A percentile compares a stretch with the other conserved stretches of the same genome.
These are phyloP conservation scores for Lepetodrilus schrolli DNA, from an alignment of 2,888 invertebrate species.

Conservation along the genomic window DNA sequence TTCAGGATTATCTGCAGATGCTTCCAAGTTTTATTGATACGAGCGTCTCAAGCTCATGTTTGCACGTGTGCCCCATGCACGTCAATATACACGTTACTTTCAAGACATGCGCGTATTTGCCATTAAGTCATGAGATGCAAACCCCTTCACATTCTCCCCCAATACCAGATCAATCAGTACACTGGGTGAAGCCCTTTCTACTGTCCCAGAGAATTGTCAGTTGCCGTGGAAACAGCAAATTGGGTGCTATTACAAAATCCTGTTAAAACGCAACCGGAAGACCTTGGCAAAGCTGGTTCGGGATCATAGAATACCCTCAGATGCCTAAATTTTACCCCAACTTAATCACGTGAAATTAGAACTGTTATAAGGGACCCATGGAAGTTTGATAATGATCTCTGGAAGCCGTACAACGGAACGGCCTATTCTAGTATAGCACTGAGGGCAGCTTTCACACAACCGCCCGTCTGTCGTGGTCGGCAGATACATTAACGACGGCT, in stretches of 20 bases:
- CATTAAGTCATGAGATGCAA: too few relatives aligned
- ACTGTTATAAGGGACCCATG: background rate
- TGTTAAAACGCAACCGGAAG: slow-evolving; percentile 22
- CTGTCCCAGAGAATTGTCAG: slow-evolving; percentile 23
- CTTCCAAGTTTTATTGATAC: too few relatives aligned
- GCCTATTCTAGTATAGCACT: background rate
- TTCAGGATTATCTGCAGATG: too few relatives aligned
- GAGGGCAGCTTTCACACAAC: background rate
- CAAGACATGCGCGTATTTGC: background rate
- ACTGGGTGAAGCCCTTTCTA: slow-evolving; percentile 5
- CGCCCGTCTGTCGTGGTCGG: background rate
- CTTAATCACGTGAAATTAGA: slow-evolving; percentile 16
- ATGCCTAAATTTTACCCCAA: slow-evolving; percentile 20
- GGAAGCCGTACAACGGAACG: background rate
- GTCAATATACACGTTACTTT: too few relatives aligned
- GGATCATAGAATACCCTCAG: slow-evolving; percentile 11
- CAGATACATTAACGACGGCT: background rate
- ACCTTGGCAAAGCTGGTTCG: background rate
- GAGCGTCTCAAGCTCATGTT: too few relatives aligned
- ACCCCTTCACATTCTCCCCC: background rate
- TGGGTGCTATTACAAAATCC: slow-evolving; percentile 25
- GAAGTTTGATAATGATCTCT: slow-evolving; percentile 11
- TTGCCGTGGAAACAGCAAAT: slow-evolving; percentile 22
- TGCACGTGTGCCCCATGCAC: too few relatives aligned
- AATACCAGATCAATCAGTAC: slow-evolving; percentile 1